Base-by-base conservation (phyloP, 2,888 invertebrate genomes). In the Microctonus hyperodae region DNA sequence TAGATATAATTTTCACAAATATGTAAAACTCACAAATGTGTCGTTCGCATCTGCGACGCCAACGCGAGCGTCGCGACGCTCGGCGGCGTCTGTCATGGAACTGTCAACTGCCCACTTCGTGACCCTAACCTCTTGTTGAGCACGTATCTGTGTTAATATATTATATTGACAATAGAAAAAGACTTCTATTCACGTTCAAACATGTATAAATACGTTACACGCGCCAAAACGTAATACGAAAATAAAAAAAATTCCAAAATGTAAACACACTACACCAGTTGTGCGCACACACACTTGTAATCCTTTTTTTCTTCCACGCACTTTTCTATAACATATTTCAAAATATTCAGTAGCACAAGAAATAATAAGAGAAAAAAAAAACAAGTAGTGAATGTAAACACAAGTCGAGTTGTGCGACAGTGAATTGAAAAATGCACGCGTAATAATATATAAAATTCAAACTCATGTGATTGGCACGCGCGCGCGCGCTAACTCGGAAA, bases 21-120 rank as follows among this genome's bases (percentile, higher is more conserved):
- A 55, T 50, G 25, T 64, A 11, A 28, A 28, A 13, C 20, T 53
- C 23, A 64, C 7, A 56, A 57, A 51, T 50, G 22, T 60, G 35
- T n/a, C 31, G 7, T 16, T 64, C 57, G 70, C 69, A 25, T 23
- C 13, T 53, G 55, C 64, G 53, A 66, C 57, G 72, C 69, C 53
- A 28, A 53, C 64, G 55, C 64, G 53, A 71, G 70, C 69, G 69
- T 67, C 65, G 33, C 69, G 69, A 67, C 66, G 65, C 71, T 67
- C 70, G 67, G 68, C 69, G 63, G 71, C 72, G 66, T 67, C 68
- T 69, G 72, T 72, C 73, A 73, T 73, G 67, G 70, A 69, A 67
- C 64, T 67, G 62, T 65, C 65, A 65, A 58, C 37, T 50, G n/a
- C 13, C 28, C 20, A 64, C 66, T 65, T 70, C 65, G 70, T 68